These are phyloP conservation scores for Drosophila ananassae DNA, from an alignment of 1,140 invertebrate genomes.

Conservation along the genomic window DNA sequence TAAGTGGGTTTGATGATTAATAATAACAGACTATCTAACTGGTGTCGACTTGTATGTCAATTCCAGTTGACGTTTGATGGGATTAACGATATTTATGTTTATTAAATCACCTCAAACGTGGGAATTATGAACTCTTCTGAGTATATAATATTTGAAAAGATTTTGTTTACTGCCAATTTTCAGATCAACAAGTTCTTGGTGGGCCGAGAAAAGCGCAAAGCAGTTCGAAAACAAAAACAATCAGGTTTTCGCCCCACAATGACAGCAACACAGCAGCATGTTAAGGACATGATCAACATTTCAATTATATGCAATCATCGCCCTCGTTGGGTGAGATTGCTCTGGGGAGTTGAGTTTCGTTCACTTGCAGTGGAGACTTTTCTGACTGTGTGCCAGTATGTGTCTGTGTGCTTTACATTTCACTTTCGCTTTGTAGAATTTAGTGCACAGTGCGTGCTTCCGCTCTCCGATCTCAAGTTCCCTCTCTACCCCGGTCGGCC, in stretches of 20 bases:
- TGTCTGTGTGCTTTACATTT: conserved; percentile 44
- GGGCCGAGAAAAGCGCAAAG: conserved; percentile 52
- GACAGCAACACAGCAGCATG: conserved; percentile 48
- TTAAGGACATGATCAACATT: conserved; percentile 82
- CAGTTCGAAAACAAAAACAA: conserved; percentile 23
- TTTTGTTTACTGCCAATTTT: neutral
- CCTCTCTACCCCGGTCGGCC: conserved; percentile 43
- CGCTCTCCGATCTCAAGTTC: conserved; percentile 42
- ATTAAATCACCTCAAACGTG: neutral
- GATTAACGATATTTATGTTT: no score
- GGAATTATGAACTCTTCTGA: neutral
- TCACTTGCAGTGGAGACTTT: conserved; percentile 49
- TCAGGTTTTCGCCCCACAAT: conserved; percentile 37
- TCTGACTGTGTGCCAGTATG: conserved; percentile 10
- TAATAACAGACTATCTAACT: neutral
- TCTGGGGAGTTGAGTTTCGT: conserved; percentile 42
- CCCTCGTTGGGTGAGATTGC: conserved; percentile 26
- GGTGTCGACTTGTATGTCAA: neutral
- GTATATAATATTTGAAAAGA: no score
- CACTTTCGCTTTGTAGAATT: conserved; percentile 71
- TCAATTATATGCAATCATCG: conserved; percentile 75
- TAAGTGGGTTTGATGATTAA: conserved; percentile 8
- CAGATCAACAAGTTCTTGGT: neutral
- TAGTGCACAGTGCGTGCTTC: conserved; percentile 74
- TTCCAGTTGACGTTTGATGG: neutral